Conservation (phyloP, 2,113 vertebrate species). For the Tor tambroides region DNA sequence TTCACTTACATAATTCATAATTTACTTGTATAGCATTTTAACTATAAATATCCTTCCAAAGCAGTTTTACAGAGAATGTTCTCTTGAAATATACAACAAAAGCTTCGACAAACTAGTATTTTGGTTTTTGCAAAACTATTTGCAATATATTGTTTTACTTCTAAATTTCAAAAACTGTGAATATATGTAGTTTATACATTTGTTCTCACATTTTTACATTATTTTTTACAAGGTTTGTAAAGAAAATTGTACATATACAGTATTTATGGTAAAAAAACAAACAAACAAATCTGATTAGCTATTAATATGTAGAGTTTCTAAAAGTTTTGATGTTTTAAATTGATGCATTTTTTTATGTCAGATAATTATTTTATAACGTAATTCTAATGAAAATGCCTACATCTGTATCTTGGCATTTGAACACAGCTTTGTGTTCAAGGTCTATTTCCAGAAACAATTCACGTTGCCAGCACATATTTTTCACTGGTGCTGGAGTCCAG, state of each 20-base stretch:
- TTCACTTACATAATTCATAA: not conserved
- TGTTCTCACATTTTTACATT: too few species aligned
- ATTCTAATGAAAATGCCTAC: not conserved
- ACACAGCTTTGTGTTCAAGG: not conserved
- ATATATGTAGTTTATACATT: too few species aligned
- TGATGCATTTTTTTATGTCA: not conserved
- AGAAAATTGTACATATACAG: not conserved
- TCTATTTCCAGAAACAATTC: constrained; percentile 11
- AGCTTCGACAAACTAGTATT: not conserved
- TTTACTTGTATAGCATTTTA: not conserved
- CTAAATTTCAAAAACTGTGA: not conserved
- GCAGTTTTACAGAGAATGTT: not conserved
- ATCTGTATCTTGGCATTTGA: not conserved
- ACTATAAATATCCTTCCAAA: not conserved
- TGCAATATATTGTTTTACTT: too few species aligned
- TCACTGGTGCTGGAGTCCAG: constrained; percentile 58
- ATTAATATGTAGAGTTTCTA: not conserved
- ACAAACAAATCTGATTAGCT: too few species aligned
- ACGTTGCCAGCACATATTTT: constrained; percentile 43
- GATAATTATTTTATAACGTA: not conserved
- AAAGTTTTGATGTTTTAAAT: not conserved
- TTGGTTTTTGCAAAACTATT: too few species aligned
- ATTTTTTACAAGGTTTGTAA: not conserved
- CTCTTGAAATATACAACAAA: not conserved
- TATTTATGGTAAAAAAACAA: not conserved